These are phyloP conservation scores for Paraplagusia blochii DNA, from an alignment of 2,113 vertebrate genomes.

Conservation along the genomic window DNA sequence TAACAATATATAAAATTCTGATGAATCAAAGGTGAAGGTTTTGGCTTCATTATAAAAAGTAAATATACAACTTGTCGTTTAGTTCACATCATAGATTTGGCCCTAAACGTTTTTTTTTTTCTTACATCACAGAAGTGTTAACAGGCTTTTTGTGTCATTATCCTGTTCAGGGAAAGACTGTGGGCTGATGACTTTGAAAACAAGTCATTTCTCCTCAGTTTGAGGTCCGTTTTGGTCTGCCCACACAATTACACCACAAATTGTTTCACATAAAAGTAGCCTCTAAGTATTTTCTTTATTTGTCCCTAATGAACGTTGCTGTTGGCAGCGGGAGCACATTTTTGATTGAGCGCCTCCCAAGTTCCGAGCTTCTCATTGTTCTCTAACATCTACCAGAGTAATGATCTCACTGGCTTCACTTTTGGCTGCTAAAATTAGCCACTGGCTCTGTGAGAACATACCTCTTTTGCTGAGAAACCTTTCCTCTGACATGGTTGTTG, in stretches of 20 bases:
- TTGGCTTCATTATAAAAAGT: slow-evolving; percentile 9
- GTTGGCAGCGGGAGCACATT: slow-evolving; percentile 54
- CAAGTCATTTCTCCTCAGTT: slow-evolving; percentile 54
- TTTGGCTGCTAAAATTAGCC: slow-evolving; percentile 69
- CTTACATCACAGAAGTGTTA: slow-evolving; percentile 45
- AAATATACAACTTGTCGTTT: slow-evolving; percentile 11
- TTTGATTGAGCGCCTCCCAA: slow-evolving; percentile 59
- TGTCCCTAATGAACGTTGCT: slow-evolving; percentile 71
- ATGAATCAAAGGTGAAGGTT: slow-evolving; percentile 10
- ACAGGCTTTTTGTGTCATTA: slow-evolving; percentile 46
- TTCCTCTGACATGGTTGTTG: slow-evolving; percentile 44
- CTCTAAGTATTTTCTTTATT: slow-evolving; percentile 73
- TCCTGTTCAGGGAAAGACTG: slow-evolving; percentile 38
- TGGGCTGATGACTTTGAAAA: slow-evolving; percentile 47
- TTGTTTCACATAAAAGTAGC: slow-evolving; percentile 69
- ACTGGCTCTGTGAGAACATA: slow-evolving; percentile 51
- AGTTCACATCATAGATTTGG: slow-evolving; percentile 31
- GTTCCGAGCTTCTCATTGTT: slow-evolving; percentile 65
- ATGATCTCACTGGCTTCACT: slow-evolving; percentile 66
- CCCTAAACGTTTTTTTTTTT: slow-evolving; percentile 46
- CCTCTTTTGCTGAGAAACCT: slow-evolving; percentile 52
- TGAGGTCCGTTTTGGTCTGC: slow-evolving; percentile 58
- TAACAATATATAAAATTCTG: slow-evolving; percentile 21
- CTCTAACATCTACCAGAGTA: slow-evolving; percentile 63
- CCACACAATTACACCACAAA: slow-evolving; percentile 65